Evolutionary conservation across 2,888 invertebrate species (phyloP).

Genomic region (Drosophila yooni): DNA sequence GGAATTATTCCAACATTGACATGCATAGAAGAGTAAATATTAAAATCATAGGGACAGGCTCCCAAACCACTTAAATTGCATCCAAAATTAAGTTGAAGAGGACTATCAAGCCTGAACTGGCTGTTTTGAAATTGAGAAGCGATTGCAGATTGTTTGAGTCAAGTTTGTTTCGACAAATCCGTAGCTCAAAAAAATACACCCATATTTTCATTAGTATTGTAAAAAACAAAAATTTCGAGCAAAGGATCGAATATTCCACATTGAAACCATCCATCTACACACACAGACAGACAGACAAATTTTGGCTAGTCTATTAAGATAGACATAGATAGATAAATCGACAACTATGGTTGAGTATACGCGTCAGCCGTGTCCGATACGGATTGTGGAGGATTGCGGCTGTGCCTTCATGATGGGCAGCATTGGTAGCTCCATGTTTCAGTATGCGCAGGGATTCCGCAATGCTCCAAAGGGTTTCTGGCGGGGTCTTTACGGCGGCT

Average conservation of each 20-base stretch:
- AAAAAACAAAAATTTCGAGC: slow-evolving; percentile 19
- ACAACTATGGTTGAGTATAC: slow-evolving; percentile 66
- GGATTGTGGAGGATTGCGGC: slow-evolving; percentile 72
- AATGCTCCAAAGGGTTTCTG: slow-evolving; percentile 59
- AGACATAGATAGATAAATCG: not conserved
- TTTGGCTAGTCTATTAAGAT: slow-evolving; percentile 20
- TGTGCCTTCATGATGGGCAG: slow-evolving; percentile 72
- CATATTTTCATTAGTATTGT: slow-evolving; percentile 37
- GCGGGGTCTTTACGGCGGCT: slow-evolving; percentile 65
- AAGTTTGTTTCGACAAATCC: slow-evolving; percentile 32
- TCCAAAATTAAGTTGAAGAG: no score
- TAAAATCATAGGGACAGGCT: no score
- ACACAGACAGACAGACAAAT: slow-evolving; percentile 32
- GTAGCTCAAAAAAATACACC: slow-evolving; percentile 20
- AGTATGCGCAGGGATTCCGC: slow-evolving; percentile 62
- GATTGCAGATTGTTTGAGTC: slow-evolving; percentile 5
- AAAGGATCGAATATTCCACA: slow-evolving; percentile 12
- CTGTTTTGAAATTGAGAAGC: not conserved
- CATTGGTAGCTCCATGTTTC: slow-evolving; percentile 67
- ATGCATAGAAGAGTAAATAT: no score
- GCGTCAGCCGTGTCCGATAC: slow-evolving; percentile 70
- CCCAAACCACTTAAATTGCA: no score
- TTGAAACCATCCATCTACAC: not conserved
- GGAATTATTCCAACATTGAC: not conserved
- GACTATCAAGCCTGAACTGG: not conserved